A percentile compares a stretch with the other conserved stretches of the same genome.
Evolutionary conservation across 2,113 vertebrate genomes (phyloP).

Genomic region (Peromyscus polionotus): DNA sequence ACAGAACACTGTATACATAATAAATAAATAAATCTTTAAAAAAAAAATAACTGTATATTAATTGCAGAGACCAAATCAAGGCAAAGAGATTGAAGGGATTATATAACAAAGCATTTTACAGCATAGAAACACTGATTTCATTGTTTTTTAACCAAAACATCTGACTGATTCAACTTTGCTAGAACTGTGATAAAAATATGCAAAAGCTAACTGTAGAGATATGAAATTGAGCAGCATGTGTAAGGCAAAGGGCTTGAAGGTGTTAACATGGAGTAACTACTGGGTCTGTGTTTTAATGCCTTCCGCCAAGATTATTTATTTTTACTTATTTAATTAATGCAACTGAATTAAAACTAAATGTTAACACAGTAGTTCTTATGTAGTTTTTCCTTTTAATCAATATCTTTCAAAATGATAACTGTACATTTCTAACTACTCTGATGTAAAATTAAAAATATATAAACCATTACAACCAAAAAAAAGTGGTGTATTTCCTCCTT

Average conservation of each 20-base stretch:
- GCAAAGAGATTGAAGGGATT: neutral
- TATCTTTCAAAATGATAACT: constrained; percentile 64
- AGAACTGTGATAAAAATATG: neutral
- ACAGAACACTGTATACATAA: too few relatives aligned
- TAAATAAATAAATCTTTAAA: too few relatives aligned
- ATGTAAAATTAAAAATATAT: constrained; percentile 52
- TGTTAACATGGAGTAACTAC: neutral
- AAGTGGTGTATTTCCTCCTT: constrained; percentile 18
- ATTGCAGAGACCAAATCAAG: constrained; percentile 38
- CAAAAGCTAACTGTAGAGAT: neutral
- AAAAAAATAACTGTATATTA: constrained; percentile 19
- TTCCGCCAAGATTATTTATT: neutral
- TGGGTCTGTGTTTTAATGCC: constrained; percentile 7
- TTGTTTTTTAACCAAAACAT: constrained; percentile 12
- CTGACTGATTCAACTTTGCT: constrained; percentile 1
- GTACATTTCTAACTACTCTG: constrained; percentile 18
- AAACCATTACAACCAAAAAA: constrained; percentile 46
- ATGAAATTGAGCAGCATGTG: neutral
- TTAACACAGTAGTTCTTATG: constrained; percentile 24
- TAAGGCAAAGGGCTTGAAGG: neutral
- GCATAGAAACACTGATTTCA: constrained; percentile 40
- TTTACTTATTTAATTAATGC: constrained; percentile 42
- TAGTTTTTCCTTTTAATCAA: constrained; percentile 42
- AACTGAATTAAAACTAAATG: constrained; percentile 56
- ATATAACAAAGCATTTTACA: neutral